Evolutionary conservation across 1,140 invertebrate genomes (phyloP).

Genomic region (Wasmannia auropunctata): DNA sequence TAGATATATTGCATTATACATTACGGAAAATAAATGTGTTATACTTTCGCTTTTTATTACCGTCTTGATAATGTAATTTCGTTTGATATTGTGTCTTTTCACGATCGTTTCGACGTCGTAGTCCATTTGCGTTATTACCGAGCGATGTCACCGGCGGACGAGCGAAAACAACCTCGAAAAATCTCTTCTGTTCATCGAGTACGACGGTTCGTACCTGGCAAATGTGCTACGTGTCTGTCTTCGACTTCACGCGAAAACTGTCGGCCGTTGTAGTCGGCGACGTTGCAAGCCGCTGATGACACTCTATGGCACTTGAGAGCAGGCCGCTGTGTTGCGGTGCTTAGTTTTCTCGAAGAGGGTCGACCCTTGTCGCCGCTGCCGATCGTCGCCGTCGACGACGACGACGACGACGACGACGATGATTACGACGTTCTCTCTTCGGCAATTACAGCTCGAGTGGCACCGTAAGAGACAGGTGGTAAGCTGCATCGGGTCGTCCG

Average conservation of each 20-base stretch:
- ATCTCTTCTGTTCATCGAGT: constrained; percentile 62
- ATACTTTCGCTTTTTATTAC: not conserved
- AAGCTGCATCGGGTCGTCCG: constrained; percentile 66
- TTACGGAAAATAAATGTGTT: not conserved
- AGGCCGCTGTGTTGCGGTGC: constrained; percentile 51
- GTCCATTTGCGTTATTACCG: constrained; percentile 58
- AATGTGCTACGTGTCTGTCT: constrained; percentile 61
- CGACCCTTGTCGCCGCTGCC: constrained; percentile 64
- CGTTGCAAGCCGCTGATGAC: constrained; percentile 73
- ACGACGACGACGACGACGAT: constrained; percentile 67
- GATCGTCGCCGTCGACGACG: constrained; percentile 66
- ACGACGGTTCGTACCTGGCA: constrained; percentile 63
- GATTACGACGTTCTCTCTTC: constrained; percentile 72
- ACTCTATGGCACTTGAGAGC: constrained; percentile 69
- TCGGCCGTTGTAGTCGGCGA: constrained; percentile 69
- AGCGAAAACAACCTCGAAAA: constrained; percentile 67
- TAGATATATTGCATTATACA: not conserved
- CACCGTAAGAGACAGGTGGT: constrained; percentile 76
- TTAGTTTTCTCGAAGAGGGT: constrained; percentile 69
- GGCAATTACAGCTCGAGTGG: constrained; percentile 78
- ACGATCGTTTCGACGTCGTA: not conserved
- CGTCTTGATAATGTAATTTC: not conserved
- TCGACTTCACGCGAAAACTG: constrained; percentile 71
- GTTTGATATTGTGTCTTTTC: not conserved
- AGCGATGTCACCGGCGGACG: constrained; percentile 62